phyloP scores from a whole-genome alignment of 2,797 vertebrate species.

The Phalloptychus januarius region DNA sequence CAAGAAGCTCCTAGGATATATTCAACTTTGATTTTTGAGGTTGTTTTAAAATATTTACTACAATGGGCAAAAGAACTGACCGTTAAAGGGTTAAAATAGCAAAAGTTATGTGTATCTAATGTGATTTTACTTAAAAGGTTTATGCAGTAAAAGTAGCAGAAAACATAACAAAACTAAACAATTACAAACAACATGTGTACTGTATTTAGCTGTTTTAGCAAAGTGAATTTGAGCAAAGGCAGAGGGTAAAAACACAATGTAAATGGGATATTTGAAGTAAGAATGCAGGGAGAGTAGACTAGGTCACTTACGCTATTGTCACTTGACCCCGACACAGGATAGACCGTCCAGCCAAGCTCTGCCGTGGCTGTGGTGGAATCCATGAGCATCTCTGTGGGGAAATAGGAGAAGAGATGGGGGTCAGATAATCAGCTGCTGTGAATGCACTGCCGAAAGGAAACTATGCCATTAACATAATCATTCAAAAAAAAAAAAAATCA shows the following conservation, averaged over 20 bases:
- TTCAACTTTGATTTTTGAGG: background rate
- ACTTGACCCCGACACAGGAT: constrained; percentile 93
- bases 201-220: background rate
- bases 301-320: constrained; percentile 82
- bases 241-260: constrained; percentile 3
- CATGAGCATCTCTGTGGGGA: constrained; percentile 93
- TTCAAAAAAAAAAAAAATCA: constrained; percentile 1
- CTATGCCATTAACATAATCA: constrained; percentile 1
- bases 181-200: background rate
- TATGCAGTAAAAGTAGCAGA: background rate
- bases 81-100: background rate
- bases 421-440: constrained; percentile 33
- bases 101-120: background rate
- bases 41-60: background rate
- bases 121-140: background rate
- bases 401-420: constrained; percentile 45
- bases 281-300: background rate
- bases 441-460: constrained; percentile 10
- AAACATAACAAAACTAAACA: background rate
- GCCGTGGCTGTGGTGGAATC: constrained; percentile 98
- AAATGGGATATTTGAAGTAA: background rate
- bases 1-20: background rate
- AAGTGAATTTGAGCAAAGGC: background rate
- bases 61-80: background rate
- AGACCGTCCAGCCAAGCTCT: constrained; percentile 97